Base-by-base conservation (phyloP, 2,113 vertebrate species). In the Halichoerus grypus region DNA sequence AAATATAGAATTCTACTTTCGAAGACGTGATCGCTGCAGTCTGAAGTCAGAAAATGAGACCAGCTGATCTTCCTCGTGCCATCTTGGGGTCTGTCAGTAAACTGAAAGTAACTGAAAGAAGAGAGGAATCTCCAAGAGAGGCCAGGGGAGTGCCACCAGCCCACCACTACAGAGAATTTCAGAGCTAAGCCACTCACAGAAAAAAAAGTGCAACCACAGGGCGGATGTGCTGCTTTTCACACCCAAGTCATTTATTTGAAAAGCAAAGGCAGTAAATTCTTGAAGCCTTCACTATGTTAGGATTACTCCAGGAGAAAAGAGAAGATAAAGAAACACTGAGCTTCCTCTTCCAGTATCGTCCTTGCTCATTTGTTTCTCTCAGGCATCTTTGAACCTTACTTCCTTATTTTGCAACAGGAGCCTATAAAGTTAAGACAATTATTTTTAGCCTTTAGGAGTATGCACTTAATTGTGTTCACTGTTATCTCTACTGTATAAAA, bases 121-220 rank as follows among this genome's bases (percentile, higher is more conserved):
- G 67, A 91, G 84, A 97, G 22, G 85, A 76, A 53, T 94, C 74
- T 95, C 87, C 31, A 9, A 24, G 63, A 69, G 86, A 96, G 92
- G 79, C 19, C 46, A 42, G 39, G 28, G 21, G 87, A 85, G 65
- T 67, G 77, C 77, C 77, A 51, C 36, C 79, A 92, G 87, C 89
- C 92, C 89, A 92, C 65, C 67, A 72, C 39, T 61, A 28, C 92
- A 80, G 39, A 93, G 59, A 94, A 97, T 71, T 95, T 97, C 97
- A 98, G 98, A 94, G 92, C 87, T 96, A 88, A 94, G 55, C 95
- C 98, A 97, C 97, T 97, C 95, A 97, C 97, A 97, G 97, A 97
- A 98, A 97, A n/a, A 97, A 98, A 91, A 59, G 71, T 0, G 19
- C 98, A 98, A 98, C 98, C 98, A 98, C 98, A 98, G 96, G 98